These are phyloP conservation scores for Sandelia bainsii DNA, from an alignment of 2,797 vertebrate genomes.

Conservation along the genomic window DNA sequence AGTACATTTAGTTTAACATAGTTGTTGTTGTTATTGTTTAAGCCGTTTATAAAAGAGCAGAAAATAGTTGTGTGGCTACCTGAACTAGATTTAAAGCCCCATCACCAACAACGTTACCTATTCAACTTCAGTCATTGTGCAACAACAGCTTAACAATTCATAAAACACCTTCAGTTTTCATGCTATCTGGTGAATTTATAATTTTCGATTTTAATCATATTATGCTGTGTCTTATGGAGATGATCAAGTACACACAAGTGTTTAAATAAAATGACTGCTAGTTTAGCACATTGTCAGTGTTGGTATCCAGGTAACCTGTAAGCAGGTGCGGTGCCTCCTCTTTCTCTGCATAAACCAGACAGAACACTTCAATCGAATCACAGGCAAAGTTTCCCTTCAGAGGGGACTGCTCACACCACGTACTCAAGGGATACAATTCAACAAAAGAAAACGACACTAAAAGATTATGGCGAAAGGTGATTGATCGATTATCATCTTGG, in stretches of 20 bases:
- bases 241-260: neutral
- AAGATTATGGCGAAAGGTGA: slow-evolving; percentile 22
- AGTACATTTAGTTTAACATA: slow-evolving; percentile 33
- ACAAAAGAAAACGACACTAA: slow-evolving; percentile 3
- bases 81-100: slow-evolving; percentile 24
- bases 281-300: slow-evolving; percentile 29
- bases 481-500: slow-evolving; percentile 56
- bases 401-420: neutral
- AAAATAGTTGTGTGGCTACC: slow-evolving; percentile 65
- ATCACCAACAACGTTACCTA: neutral
- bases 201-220: neutral
- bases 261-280: slow-evolving; percentile 3
- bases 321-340: slow-evolving; percentile 43
- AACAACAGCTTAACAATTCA: slow-evolving; percentile 9
- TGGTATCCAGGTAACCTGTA: slow-evolving; percentile 30
- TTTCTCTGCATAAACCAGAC: slow-evolving; percentile 33
- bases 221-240: neutral
- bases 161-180: neutral
- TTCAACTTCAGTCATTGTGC: neutral
- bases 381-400: slow-evolving; percentile 18
- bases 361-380: slow-evolving; percentile 37
- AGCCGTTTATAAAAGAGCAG: slow-evolving; percentile 52
- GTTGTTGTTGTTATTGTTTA: slow-evolving; percentile 33
- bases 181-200: neutral
- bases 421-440: neutral